Percentiles rank a stretch among this genome's conserved stretches.
These are phyloP conservation scores for Microctonus aethiopoides DNA, from an alignment of 2,888 invertebrate species.

Conservation along the genomic window DNA sequence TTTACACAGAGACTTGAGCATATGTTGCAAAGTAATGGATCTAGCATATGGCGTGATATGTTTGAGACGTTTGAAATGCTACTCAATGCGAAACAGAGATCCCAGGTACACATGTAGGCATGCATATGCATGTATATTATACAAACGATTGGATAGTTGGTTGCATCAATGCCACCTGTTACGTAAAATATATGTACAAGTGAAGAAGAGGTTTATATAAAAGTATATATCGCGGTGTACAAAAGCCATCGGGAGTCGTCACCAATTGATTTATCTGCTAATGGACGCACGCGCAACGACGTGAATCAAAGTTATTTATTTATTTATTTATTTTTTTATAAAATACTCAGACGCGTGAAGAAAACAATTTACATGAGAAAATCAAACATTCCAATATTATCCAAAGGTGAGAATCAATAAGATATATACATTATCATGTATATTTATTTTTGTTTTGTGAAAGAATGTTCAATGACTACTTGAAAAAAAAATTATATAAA, in stretches of 20 bases:
- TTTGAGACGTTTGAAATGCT: neutral
- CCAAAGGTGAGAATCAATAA: neutral
- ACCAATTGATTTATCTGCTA: conserved; percentile 57
- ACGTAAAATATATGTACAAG: conserved; percentile 49
- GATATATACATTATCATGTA: neutral
- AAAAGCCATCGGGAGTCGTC: conserved; percentile 35
- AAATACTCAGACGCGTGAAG: neutral
- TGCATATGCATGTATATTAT: neutral
- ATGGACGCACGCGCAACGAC: conserved; percentile 42
- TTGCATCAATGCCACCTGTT: conserved; percentile 38
- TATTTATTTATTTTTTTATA: conserved; percentile 29
- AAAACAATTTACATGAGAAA: neutral
- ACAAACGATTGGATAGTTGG: conserved; percentile 3
- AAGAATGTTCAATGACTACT: neutral
- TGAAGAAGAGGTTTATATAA: conserved; percentile 8
- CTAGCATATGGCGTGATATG: conserved; percentile 22
- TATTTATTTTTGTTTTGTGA: no score
- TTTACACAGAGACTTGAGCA: neutral
- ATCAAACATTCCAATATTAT: neutral
- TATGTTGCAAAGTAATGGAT: conserved; percentile 18
- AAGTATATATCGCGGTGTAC: conserved; percentile 21
- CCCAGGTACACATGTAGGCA: neutral
- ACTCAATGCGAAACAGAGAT: conserved; percentile 6
- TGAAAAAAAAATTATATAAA: no score
- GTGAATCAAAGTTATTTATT: conserved; percentile 19